Percentiles rank a stretch among this genome's conserved stretches.
These are phyloP conservation scores for Triplophysa siluroides DNA, from an alignment of 2,113 vertebrate species.

Conservation along the genomic window DNA sequence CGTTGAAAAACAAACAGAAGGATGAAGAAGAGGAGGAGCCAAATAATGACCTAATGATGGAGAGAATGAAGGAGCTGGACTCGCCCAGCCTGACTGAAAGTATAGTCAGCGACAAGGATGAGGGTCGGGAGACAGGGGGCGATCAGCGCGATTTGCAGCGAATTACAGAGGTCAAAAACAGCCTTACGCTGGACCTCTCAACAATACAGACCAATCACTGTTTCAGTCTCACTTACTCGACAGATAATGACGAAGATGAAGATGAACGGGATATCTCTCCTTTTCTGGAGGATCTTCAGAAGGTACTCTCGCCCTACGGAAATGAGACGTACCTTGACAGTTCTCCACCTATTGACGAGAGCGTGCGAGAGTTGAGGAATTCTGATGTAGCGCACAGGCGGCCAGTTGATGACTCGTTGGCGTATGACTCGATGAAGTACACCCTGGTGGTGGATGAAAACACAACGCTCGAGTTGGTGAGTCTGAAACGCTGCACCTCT, in stretches of 20 bases:
- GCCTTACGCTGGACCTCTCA: conserved; percentile 75
- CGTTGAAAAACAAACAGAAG: conserved; percentile 60
- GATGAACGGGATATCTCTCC: conserved; percentile 68
- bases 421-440: conserved; percentile 97
- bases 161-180: conserved; percentile 76
- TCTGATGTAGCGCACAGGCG: conserved; percentile 58
- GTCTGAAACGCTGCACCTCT: conserved; percentile 90
- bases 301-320: conserved; percentile 68
- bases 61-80: conserved; percentile 67
- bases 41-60: conserved; percentile 74
- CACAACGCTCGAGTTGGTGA: conserved; percentile 93
- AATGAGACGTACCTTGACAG: conserved; percentile 70
- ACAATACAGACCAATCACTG: conserved; percentile 84
- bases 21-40: conserved; percentile 61
- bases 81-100: conserved; percentile 72
- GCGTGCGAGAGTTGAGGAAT: conserved; percentile 63
- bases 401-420: conserved; percentile 79
- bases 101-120: conserved; percentile 72
- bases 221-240: conserved; percentile 79
- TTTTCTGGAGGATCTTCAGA: conserved; percentile 65
- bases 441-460: conserved; percentile 97
- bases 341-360: conserved; percentile 70
- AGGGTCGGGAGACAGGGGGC: conserved; percentile 68
- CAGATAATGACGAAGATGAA: conserved; percentile 82
- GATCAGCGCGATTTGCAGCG: conserved; percentile 69